A percentile compares a stretch with the other conserved stretches of the same genome.
Evolutionary conservation across 2,888 invertebrate genomes (phyloP).

Genomic region (Stegana nigrithorax): DNA sequence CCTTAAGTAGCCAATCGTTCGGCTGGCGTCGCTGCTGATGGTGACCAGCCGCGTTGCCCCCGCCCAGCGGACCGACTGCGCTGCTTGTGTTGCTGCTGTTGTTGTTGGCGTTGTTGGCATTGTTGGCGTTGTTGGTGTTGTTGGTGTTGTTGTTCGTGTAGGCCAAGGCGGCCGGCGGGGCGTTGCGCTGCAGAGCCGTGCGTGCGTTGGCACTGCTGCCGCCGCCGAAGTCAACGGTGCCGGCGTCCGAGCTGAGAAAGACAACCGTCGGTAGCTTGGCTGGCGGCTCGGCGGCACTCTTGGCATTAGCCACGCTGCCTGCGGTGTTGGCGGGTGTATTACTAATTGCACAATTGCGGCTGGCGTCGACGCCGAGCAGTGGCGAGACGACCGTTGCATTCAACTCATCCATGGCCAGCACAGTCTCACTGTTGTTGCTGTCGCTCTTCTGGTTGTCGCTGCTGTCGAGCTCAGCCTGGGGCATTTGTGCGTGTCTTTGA

Average conservation of each 20-base stretch:
- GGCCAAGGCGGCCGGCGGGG: slow-evolving; percentile 23
- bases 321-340: slow-evolving; percentile 5
- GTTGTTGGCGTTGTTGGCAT: background rate
- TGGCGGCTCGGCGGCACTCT: slow-evolving; percentile 26
- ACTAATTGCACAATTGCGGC: slow-evolving; percentile 15
- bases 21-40: slow-evolving; percentile 25
- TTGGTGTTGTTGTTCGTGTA: slow-evolving; percentile 27
- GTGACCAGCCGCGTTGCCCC: background rate
- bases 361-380: slow-evolving; percentile 38
- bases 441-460: slow-evolving; percentile 20
- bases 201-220: slow-evolving; percentile 41
- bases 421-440: slow-evolving; percentile 22
- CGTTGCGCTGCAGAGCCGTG: slow-evolving; percentile 49
- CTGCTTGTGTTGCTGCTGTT: background rate
- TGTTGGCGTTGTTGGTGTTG: background rate
- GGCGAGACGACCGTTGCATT: slow-evolving; percentile 51
- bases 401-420: slow-evolving; percentile 40
- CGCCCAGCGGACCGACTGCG: background rate
- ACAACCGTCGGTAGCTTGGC: slow-evolving; percentile 66
- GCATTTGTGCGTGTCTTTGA: too few relatives aligned
- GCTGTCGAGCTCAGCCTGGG: slow-evolving; percentile 40
- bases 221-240: slow-evolving; percentile 40
- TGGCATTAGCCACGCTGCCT: slow-evolving; percentile 12
- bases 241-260: slow-evolving; percentile 53
- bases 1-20: slow-evolving; percentile 72